phyloP scores from a whole-genome alignment of 2,113 vertebrate species.

The Pelusios castaneus region DNA sequence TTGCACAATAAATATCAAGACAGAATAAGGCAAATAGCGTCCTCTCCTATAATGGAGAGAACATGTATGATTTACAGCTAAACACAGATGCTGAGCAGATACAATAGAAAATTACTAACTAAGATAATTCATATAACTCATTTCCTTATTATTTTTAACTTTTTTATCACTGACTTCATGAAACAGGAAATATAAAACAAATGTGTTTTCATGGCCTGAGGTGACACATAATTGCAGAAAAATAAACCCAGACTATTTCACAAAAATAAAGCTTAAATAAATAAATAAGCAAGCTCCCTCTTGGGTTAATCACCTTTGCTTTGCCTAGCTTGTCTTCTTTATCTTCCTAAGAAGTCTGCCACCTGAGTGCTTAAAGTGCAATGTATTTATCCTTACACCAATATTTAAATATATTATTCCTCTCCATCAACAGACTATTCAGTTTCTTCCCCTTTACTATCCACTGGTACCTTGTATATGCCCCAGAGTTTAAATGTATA shows the following conservation, averaged over 20 bases:
- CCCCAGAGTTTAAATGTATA: neutral
- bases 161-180: neutral
- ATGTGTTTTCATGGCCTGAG: neutral
- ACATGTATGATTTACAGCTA: rapidly evolving
- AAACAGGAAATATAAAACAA: neutral
- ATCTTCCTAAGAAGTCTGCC: neutral
- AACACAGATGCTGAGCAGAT: neutral
- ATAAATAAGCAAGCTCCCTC: neutral
- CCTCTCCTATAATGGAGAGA: neutral
- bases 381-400: neutral
- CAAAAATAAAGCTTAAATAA: neutral
- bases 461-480: neutral
- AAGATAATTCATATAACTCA: neutral
- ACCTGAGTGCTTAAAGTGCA: neutral
- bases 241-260: neutral
- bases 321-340: neutral
- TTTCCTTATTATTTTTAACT: neutral
- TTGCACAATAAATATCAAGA: neutral
- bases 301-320: neutral
- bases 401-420: neutral
- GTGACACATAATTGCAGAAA: neutral
- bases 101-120: neutral
- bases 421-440: neutral
- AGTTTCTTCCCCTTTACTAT: neutral
- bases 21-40: neutral